Evolutionary conservation across 1,140 invertebrate species (phyloP).

Genomic region (Drosophila sp.): DNA sequence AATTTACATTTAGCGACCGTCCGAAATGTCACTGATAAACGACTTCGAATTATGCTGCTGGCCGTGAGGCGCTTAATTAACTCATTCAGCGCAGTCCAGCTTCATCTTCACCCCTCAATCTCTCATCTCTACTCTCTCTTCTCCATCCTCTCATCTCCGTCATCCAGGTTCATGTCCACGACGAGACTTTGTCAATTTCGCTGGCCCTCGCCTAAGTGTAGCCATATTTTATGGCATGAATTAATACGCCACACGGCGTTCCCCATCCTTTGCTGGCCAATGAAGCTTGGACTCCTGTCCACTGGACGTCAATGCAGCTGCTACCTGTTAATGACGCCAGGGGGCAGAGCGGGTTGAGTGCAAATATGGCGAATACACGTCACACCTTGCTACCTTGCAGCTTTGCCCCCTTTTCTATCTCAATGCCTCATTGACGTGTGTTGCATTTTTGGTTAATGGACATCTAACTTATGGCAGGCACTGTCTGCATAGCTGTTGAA

Average conservation of each 20-base stretch:
- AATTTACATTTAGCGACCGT: constrained; percentile 48
- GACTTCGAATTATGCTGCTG: constrained; percentile 69
- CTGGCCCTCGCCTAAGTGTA: constrained; percentile 41
- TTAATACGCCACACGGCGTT: constrained; percentile 56
- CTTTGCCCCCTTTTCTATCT: background rate
- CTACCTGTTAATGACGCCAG: constrained; percentile 67
- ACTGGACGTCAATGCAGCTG: constrained; percentile 68
- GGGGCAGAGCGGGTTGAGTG: background rate
- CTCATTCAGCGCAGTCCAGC: constrained; percentile 59
- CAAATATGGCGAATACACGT: constrained; percentile 11
- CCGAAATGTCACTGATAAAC: constrained; percentile 65
- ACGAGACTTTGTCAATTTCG: constrained; percentile 43
- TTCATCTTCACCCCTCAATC: background rate
- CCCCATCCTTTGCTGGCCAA: constrained; percentile 12
- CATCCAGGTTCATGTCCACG: constrained; percentile 13
- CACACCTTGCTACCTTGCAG: constrained; percentile 10
- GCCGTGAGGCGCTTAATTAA: constrained; percentile 76
- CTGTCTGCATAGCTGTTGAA: constrained; percentile 50
- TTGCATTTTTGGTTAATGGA: constrained; percentile 74
- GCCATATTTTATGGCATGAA: constrained; percentile 75
- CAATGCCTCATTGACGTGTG: background rate
- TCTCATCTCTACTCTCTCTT: background rate
- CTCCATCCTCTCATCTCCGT: background rate
- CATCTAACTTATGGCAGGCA: constrained; percentile 68
- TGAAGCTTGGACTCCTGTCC: constrained; percentile 9